phyloP scores from a whole-genome alignment of 2,797 vertebrate genomes.

The Phyllotis vaccarum region DNA sequence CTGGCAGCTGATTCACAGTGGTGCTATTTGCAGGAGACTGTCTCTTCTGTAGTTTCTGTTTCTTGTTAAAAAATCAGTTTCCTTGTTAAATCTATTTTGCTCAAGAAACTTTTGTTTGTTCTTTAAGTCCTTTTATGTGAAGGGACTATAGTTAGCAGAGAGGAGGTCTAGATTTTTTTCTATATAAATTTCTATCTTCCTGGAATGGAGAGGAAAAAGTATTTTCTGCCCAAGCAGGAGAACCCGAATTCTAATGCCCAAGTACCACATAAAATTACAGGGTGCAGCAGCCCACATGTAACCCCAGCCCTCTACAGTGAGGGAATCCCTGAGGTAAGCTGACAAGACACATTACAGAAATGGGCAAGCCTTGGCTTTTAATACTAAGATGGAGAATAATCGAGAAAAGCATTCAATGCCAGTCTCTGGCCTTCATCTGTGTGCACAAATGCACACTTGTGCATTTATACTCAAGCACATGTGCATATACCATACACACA shows the following conservation, averaged over 20 bases:
- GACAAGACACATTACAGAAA: background rate
- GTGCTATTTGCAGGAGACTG: background rate
- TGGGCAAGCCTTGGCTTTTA: background rate
- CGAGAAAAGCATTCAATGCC: background rate
- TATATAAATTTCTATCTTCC: background rate
- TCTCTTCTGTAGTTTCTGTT: background rate
- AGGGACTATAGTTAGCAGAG: background rate
- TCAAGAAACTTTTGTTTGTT: conserved; percentile 8
- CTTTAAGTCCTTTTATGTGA: background rate
- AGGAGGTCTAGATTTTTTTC: background rate
- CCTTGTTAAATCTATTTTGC: background rate
- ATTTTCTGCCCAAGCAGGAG: background rate
- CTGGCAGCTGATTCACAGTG: background rate
- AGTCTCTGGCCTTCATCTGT: background rate
- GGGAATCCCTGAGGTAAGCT: background rate
- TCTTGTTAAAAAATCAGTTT: background rate
- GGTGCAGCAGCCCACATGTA: background rate
- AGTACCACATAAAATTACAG: background rate
- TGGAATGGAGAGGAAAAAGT: background rate
- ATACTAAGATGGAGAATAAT: background rate
- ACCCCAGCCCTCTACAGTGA: background rate
- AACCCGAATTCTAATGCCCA: background rate
- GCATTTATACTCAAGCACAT: background rate
- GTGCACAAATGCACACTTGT: background rate
- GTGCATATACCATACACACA: background rate